Evolutionary conservation across 1,140 invertebrate genomes (phyloP), one percentile per base, ranked within the genome.

Genomic region (Macrobrachium rosenbergii): DNA sequence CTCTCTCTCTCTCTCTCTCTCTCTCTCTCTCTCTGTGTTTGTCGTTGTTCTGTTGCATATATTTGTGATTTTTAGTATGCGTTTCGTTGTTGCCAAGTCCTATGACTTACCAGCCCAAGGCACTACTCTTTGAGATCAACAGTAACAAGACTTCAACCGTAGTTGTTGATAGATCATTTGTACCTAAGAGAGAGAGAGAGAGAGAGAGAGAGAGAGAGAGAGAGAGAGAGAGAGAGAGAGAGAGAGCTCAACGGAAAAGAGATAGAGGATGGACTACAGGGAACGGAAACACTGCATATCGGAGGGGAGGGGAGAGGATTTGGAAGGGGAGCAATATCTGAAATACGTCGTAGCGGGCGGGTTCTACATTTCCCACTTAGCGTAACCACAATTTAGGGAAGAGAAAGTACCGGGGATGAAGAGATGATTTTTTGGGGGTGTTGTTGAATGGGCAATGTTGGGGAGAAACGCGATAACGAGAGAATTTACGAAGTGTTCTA

Each of bases 1-100:
- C 69, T 83, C 81, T 59, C 67, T 73, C 16, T 67, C 62, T 28
- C 80, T 82, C 72, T 75, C 72, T 75, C 72, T 75, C 72, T 75
- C 72, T 75, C 72, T 75, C 72, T 75, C 72, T 75, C 72, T 75
- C 72, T 75, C 72, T 60, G 16, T 60, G 10, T 79, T n/a, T 60
- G 17, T 62, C 17, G 17, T 52, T 37, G 52, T 19, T 21, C 16
- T 21, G 12, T 21, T 79, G 8, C 16, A 59, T 60, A 28, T 62
- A 28, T 23, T 21, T 72, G 69, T 72, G n/a, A 16, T 23, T 72
- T 23, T 72, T 12, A 52, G 28, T 12, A 52, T 52, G 7, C 52
- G 7, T 8, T 52, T 2, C 12, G 12, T 52, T 52, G 52, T 12
- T 52, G 52, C 8, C 52, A 52, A 52, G 52, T 52, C 52, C 7